Base-by-base conservation (phyloP, 2,113 vertebrate genomes). In the Martes martes region DNA sequence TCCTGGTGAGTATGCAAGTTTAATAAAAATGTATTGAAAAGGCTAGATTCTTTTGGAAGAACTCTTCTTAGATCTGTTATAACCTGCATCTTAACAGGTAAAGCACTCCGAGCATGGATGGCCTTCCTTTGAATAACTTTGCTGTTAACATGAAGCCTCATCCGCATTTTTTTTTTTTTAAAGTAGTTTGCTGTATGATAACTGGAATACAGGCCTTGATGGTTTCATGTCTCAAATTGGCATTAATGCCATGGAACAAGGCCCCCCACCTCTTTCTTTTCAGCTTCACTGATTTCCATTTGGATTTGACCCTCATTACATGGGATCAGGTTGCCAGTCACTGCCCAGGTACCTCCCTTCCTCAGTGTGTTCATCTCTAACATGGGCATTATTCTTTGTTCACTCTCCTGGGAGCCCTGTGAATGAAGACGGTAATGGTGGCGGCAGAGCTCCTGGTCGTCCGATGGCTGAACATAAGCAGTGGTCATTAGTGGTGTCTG, bases 381-480 rank as follows among this genome's bases (percentile, higher is more conserved):
- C 87, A 28, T 81, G 86, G 71, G 26, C 26, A 16, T 84, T 45
- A 14, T 24, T 89, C 19, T 89, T 59, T 87, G 11, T 78, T 15
- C 85, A n/a, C 45, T 92, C 18, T 42, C 23, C 33, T 45, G 69
- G 39, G 33, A 85, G 42, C 23, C 69, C 21, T 11, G 4, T 52
- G 50, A 69, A 31, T 24, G 61, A 16, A 71, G 45, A 88, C 73
- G 23, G 24, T n/a, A 33, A 13, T 19, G 11, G 55, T 67, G 92
- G 91, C n/a, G 82, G 89, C 96, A 97, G 65, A 98, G 91, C 93
- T 42, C 92, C 94, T 87, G 89, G 86, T 83, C 57, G 6, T 15
- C 11, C 1, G 31, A 47, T 65, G 31, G 47, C 57, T 81, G 24
- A 78, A 57, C 47, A 42, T 50, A 47, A 87, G 42, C 15, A 57